Conservation (phyloP, 2,113 vertebrate species). For the Tupaia tana region DNA sequence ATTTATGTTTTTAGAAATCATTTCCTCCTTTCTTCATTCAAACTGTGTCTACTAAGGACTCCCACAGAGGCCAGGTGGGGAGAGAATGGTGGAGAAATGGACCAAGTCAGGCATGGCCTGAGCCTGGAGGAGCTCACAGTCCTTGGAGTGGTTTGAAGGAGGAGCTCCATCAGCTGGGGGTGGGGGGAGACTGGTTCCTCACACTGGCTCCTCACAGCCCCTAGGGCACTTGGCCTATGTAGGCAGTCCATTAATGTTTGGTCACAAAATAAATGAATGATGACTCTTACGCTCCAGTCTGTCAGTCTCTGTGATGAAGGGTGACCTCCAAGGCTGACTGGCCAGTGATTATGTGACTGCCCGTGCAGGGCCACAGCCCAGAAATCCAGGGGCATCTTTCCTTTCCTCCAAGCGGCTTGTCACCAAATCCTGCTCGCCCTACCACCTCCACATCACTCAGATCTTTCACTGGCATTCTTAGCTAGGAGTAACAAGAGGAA, state of each 20-base stretch:
- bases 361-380: background rate
- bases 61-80: background rate
- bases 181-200: background rate
- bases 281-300: background rate
- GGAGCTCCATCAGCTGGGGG: background rate
- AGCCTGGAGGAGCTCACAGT: background rate
- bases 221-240: fast-evolving
- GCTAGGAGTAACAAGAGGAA: background rate
- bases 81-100: fast-evolving
- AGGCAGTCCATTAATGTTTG: background rate
- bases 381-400: too few species aligned
- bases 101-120: too few species aligned
- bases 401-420: background rate
- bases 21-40: background rate
- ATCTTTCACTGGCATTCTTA: background rate
- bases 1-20: background rate
- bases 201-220: background rate
- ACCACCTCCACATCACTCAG: background rate
- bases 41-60: background rate
- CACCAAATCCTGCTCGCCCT: background rate
- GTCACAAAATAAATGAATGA: background rate
- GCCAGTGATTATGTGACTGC: background rate
- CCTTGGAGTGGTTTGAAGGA: background rate
- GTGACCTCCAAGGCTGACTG: background rate
- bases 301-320: background rate